Percentiles rank a stretch among this genome's conserved stretches.
These are phyloP conservation scores for Caretta caretta DNA, from an alignment of 2,113 vertebrate genomes.

Conservation along the genomic window DNA sequence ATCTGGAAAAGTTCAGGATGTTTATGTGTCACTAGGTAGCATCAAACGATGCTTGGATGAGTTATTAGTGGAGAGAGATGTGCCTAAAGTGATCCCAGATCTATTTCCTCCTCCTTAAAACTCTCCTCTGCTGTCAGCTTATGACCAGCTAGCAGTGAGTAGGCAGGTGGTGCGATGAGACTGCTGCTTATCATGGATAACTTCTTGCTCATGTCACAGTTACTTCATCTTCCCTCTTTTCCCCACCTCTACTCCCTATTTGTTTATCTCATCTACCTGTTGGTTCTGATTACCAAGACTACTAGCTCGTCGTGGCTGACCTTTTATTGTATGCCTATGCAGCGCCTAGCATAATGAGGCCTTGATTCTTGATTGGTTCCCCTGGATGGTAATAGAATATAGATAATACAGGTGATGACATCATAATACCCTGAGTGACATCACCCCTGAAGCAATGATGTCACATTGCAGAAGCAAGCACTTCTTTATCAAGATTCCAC, in stretches of 20 bases:
- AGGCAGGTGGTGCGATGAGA: not conserved
- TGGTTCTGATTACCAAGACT: not conserved
- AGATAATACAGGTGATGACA: not conserved
- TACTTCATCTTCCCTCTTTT: not conserved
- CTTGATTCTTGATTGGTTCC: not conserved
- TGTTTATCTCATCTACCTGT: not conserved
- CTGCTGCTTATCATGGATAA: not conserved
- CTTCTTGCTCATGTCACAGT: not conserved
- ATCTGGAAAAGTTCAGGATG: not conserved
- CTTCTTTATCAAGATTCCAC: not conserved
- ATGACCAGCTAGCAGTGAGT: not conserved
- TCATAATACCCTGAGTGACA: not conserved
- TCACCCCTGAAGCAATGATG: not conserved
- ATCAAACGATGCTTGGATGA: not conserved
- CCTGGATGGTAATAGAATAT: not conserved
- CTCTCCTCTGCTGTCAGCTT: not conserved
- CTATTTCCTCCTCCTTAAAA: not conserved
- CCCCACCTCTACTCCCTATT: no score
- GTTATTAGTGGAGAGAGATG: no score
- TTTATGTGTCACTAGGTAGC: no score
- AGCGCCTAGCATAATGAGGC: not conserved
- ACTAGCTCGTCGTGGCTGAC: not conserved
- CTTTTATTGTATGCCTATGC: not conserved
- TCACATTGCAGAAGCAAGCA: not conserved
- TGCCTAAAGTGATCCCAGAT: not conserved